Base-by-base conservation (phyloP, 2,888 invertebrate species). In the Drosophila greeni region DNA sequence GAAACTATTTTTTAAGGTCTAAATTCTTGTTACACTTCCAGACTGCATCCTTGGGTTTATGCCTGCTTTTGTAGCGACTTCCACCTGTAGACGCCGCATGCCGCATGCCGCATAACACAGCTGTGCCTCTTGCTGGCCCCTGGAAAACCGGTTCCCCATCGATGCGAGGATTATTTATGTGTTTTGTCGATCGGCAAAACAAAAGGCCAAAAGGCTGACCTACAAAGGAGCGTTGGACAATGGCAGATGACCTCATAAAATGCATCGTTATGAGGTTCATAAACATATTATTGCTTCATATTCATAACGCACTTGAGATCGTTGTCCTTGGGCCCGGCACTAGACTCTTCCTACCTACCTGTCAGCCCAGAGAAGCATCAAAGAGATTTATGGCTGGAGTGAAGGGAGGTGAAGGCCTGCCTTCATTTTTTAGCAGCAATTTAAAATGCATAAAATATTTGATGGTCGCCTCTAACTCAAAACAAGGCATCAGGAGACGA, bases 221-320 rank as follows among this genome's bases (percentile, higher is more conserved):
- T 39, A 74, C 70, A 34, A 56, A 43, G 64, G 42, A 16, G 51
- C 34, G 1, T 16, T 11, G 45, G 23, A 66, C 67, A 64, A 72
- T 47, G 52, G 7, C 48, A 55, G 59, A 74, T 85, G 85, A 85
- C 84, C 85, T 85, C 82, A 82, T 85, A 81, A 81, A 81, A 69
- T 47, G 66, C 47, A 49, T 72, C 62, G 70, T 85, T 84, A 85
- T 85, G 85, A 82, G 60, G 76, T 72, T 82, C 81, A 85, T 85
- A 81, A 84, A 85, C 47, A 70, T 65, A 72, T 83, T 73, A 78
- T 73, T 73, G 72, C 67, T 82, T 73, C 75, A 82, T 76, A 82
- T 84, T 84, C 78, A 83, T 83, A 78, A 78, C 37, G 58, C 54
- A 51, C 54, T 62, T 49, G 57, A 73, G 78, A 64, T 68, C 54